These are phyloP conservation scores for Melanophora roralis DNA, from an alignment of 2,888 invertebrate species.

Conservation along the genomic window DNA sequence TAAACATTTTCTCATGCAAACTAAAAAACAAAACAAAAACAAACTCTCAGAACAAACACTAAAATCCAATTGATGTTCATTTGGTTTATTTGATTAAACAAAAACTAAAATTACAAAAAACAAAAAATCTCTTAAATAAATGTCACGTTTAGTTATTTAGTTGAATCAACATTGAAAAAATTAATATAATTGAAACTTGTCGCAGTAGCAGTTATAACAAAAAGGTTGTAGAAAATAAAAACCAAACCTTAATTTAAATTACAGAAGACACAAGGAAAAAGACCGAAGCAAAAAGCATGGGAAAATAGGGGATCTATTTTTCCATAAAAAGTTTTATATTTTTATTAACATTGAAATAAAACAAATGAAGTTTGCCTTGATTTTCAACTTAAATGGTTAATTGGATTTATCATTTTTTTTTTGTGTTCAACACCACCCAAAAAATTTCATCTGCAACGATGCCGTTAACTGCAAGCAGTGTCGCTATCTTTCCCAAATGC, in stretches of 20 bases:
- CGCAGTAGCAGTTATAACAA: not conserved
- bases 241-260: not conserved
- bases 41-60: no score
- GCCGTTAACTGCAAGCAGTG: not conserved
- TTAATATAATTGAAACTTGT: constrained; percentile 52
- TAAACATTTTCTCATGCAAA: no score
- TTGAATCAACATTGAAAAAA: constrained; percentile 57
- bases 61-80: constrained; percentile 19
- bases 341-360: constrained; percentile 23
- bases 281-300: not conserved
- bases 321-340: not conserved
- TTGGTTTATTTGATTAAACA: constrained; percentile 5
- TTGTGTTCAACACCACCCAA: not conserved
- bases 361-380: not conserved
- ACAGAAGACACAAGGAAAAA: not conserved
- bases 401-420: not conserved
- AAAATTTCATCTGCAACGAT: not conserved
- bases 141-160: constrained; percentile 60
- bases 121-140: constrained; percentile 31
- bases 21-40: no score
- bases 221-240: not conserved
- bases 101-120: not conserved
- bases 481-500: not conserved
- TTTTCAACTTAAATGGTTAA: not conserved
- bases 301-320: not conserved